Base-by-base conservation (phyloP, 2,888 invertebrate species). In the Andrena bicolor region DNA sequence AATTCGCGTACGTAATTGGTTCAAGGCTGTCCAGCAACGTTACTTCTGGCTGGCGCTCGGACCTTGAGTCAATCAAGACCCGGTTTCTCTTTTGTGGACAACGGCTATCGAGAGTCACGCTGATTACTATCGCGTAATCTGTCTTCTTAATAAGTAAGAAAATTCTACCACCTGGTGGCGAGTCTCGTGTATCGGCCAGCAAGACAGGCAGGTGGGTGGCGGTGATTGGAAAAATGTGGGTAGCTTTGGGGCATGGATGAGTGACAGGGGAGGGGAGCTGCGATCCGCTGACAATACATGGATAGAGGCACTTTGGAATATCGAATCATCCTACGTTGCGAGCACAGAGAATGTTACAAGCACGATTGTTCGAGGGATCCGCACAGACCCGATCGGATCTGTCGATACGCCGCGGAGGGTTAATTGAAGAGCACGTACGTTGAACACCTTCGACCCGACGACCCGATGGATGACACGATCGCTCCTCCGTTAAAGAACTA, bases 381-480 rank as follows among this genome's bases (percentile, higher is more conserved):
- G 65, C 63, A 32, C 58, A 70, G 72, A 77, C 80, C 78, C 76
- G 89, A 90, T 89, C 84, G 86, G 80, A 87, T 82, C 84, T 80
- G 83, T 86, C 87, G 90, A 92, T 91, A 89, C 60, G 32, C 26
- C 32, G 7, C 30, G 73, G 85, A 90, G 89, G 91, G 90, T 92
- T 92, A 92, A 92, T 92, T 91, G 90, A 90, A 90, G 90, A 91
- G 87, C 82, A 85, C 86, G 82, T 88, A 88, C 85, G 87, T 82
- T 71, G 84, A 77, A 87, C 91, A 92, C 89, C 89, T 90, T 89
- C 88, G 90, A 89, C 91, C 90, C 83, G 84, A 73, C 86, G 88
- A 90, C 86, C 89, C 83, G 16, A 71, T 75, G 80, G 86, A 90
- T 90, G 92, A 91, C 91, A 90, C 86, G 86, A 88, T 88, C 85